phyloP scores from a whole-genome alignment of 2,888 invertebrate species.

The Trichopoda pennipes region DNA sequence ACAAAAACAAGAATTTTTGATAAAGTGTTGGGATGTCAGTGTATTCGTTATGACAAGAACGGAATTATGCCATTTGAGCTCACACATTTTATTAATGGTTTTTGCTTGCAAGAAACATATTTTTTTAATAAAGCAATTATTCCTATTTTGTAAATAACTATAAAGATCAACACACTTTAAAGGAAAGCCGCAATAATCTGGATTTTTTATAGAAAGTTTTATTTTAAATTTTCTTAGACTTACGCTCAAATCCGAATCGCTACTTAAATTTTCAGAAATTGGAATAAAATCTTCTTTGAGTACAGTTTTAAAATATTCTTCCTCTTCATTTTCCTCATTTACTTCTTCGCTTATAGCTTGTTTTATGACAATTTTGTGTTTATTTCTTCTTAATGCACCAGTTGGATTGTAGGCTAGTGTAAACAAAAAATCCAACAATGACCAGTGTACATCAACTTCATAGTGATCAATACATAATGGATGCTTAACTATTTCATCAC shows the following conservation, averaged over 20 bases:
- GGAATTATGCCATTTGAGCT: too few relatives aligned
- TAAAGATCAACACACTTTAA: too few relatives aligned
- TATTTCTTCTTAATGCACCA: constrained; percentile 74
- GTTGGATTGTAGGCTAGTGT: constrained; percentile 79
- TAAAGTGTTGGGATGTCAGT: too few relatives aligned
- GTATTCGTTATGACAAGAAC: too few relatives aligned
- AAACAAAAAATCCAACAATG: constrained; percentile 81
- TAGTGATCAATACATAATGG: constrained; percentile 75
- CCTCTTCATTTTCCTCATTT: constrained; percentile 39
- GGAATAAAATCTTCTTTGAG: constrained; percentile 74
- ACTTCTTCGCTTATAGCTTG: constrained; percentile 43
- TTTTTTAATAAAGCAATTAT: too few relatives aligned
- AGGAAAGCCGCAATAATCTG: too few relatives aligned
- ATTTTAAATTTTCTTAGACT: constrained; percentile 35
- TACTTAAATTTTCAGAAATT: constrained; percentile 52
- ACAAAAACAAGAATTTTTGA: too few relatives aligned
- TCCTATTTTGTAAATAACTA: too few relatives aligned
- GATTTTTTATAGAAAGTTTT: too few relatives aligned
- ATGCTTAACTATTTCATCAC: constrained; percentile 74
- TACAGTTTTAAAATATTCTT: constrained; percentile 68
- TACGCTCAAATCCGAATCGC: constrained; percentile 77
- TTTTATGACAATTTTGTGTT: constrained; percentile 70
- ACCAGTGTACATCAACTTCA: constrained; percentile 82
- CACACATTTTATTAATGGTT: too few relatives aligned
- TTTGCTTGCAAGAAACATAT: too few relatives aligned